A percentile compares a stretch with the other conserved stretches of the same genome.
Conservation (phyloP, 2,797 vertebrate species). For the Picus viridis region DNA sequence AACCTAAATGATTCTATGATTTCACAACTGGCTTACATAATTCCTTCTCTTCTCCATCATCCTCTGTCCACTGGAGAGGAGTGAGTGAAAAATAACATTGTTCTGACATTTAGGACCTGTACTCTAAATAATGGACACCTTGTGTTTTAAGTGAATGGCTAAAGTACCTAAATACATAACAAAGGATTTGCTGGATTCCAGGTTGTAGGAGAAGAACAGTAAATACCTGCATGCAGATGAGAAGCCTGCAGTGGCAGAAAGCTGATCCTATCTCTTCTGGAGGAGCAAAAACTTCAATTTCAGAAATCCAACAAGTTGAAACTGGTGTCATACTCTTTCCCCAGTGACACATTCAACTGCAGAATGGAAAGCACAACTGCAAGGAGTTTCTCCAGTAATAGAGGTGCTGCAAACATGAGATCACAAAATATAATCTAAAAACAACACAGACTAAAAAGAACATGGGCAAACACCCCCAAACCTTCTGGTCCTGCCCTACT, state of each 20-base stretch:
- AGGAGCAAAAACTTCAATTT: not conserved
- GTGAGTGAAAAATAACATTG: not conserved
- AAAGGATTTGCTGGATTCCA: not conserved
- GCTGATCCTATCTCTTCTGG: not conserved
- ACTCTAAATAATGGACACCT: not conserved
- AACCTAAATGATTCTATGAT: not conserved
- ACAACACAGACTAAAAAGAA: not conserved
- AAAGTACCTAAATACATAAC: not conserved
- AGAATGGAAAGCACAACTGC: not conserved
- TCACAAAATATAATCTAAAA: not conserved
- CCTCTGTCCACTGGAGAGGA: not conserved
- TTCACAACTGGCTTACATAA: not conserved
- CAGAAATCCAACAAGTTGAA: not conserved
- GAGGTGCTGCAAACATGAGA: not conserved
- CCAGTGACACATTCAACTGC: not conserved
- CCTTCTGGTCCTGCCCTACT: not conserved
- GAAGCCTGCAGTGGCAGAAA: not conserved
- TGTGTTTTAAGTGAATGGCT: not conserved
- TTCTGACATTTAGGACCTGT: not conserved
- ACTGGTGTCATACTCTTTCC: not conserved
- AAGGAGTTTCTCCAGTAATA: not conserved
- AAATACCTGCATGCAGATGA: not conserved
- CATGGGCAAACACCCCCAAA: fast-evolving
- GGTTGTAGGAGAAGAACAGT: not conserved
- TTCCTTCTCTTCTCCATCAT: not conserved